These are phyloP conservation scores for Ylistrum balloti DNA, from an alignment of 1,140 invertebrate species.

Conservation along the genomic window DNA sequence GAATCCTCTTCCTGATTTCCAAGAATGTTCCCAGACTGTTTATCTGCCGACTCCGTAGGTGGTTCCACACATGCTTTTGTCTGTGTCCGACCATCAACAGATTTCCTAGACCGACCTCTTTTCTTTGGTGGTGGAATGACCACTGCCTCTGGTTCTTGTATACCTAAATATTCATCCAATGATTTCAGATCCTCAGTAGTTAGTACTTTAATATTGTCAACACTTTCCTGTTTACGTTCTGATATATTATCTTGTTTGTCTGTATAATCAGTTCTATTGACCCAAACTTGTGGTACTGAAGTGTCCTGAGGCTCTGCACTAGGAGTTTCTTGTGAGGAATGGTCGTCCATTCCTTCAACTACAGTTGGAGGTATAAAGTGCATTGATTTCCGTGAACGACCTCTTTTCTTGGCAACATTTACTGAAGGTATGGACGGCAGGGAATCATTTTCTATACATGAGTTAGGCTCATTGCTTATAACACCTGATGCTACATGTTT, in stretches of 20 bases:
- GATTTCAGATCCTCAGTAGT: conserved; percentile 15
- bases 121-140: background rate
- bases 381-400: background rate
- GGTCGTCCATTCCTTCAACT: background rate
- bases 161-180: background rate
- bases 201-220: background rate
- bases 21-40: background rate
- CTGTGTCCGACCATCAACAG: background rate
- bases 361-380: background rate
- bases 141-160: background rate
- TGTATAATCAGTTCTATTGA: background rate
- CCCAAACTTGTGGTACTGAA: background rate
- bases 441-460: background rate
- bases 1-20: background rate
- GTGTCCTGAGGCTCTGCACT: background rate
- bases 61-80: background rate
- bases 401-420: background rate
- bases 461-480: background rate
- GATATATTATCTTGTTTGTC: background rate
- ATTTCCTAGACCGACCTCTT: background rate
- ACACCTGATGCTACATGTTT: background rate
- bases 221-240: background rate
- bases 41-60: background rate
- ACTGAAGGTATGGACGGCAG: background rate
- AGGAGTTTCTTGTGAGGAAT: too few relatives aligned